A percentile compares a stretch with the other conserved stretches of the same genome.
Evolutionary conservation across 2,888 invertebrate species (phyloP).

Genomic region (Embidobia sp.): DNA sequence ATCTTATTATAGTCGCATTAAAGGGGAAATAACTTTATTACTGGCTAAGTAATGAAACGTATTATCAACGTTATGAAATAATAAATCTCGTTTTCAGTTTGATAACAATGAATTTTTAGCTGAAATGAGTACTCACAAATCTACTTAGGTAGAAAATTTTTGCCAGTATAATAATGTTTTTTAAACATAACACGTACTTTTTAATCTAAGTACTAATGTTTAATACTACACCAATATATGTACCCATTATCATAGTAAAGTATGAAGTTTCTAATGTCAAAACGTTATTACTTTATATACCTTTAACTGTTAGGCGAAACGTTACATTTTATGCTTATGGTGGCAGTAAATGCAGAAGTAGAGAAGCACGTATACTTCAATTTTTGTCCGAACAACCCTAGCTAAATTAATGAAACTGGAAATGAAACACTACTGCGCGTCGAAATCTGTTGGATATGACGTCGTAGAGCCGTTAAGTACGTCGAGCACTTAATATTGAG

Average conservation of each 20-base stretch:
- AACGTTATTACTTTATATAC: slow-evolving; percentile 42
- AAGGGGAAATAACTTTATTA: too few species aligned
- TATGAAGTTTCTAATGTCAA: slow-evolving; percentile 37
- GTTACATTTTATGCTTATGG: slow-evolving; percentile 50
- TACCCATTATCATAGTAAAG: slow-evolving; percentile 35
- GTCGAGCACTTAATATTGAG: slow-evolving; percentile 55
- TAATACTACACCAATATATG: slow-evolving; percentile 30
- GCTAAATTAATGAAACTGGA: slow-evolving; percentile 43
- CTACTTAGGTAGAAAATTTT: slow-evolving; percentile 3
- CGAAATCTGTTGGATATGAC: slow-evolving; percentile 49
- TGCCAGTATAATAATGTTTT: not conserved
- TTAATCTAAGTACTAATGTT: slow-evolving; percentile 18
- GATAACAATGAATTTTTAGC: too few species aligned
- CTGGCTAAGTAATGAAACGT: too few species aligned
- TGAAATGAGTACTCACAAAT: slow-evolving; percentile 16
- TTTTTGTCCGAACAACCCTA: slow-evolving; percentile 15
- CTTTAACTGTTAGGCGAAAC: slow-evolving; percentile 43
- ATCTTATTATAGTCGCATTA: too few species aligned
- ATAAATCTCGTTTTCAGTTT: too few species aligned
- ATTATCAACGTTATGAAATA: too few species aligned
- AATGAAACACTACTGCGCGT: slow-evolving; percentile 21
- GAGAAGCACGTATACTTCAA: slow-evolving; percentile 5
- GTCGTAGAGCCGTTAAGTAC: slow-evolving; percentile 47
- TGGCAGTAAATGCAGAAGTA: slow-evolving; percentile 14
- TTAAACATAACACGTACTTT: not conserved